Conservation (phyloP, 2,797 vertebrate genomes). For the Catharus ustulatus region DNA sequence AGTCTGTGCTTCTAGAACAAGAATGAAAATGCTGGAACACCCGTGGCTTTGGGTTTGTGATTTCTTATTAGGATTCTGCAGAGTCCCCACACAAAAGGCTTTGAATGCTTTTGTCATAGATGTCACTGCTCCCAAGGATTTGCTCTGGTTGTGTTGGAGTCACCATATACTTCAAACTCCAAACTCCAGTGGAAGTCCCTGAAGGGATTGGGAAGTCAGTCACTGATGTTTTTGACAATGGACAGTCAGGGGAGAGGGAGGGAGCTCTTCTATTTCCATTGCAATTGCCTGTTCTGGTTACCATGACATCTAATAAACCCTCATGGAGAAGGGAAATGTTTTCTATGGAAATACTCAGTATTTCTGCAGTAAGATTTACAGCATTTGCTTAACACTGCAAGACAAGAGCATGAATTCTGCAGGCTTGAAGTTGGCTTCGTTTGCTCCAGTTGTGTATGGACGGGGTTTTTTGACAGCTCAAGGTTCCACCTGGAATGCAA, state of each 20-base stretch:
- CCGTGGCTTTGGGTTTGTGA: neutral
- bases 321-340: neutral
- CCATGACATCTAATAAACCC: neutral
- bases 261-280: neutral
- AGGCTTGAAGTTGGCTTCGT: neutral
- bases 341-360: neutral
- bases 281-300: neutral
- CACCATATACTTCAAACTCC: neutral
- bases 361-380: neutral
- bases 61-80: neutral
- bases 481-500: neutral
- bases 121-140: neutral
- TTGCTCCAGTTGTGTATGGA: neutral
- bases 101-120: neutral
- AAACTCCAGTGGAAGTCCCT: neutral
- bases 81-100: neutral
- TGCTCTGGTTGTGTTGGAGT: neutral
- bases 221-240: neutral
- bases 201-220: neutral
- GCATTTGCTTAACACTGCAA: neutral
- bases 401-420: neutral
- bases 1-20: neutral
- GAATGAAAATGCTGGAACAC: neutral
- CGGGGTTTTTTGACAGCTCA: neutral
- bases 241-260: neutral